phyloP scores from a whole-genome alignment of 2,888 invertebrate genomes.

The Cremastinae sp. region DNA sequence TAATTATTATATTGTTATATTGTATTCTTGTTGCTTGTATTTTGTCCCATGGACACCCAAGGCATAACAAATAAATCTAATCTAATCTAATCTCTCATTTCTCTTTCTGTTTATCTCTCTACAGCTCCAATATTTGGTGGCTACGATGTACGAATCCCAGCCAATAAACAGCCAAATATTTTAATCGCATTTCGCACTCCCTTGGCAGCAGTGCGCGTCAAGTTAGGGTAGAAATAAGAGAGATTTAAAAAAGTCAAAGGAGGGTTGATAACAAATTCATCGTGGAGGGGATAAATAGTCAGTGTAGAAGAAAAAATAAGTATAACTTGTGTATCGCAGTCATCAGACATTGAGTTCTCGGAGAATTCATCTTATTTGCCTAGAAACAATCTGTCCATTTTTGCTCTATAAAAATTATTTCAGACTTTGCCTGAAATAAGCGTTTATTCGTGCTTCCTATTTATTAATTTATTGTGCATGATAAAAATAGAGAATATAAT shows the following conservation, averaged over 20 bases:
- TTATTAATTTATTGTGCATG: too few relatives aligned
- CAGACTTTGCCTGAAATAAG: too few relatives aligned
- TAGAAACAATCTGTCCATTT: too few relatives aligned
- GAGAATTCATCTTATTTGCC: conserved; percentile 47
- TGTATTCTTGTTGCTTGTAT: too few relatives aligned
- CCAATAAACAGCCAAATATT: conserved; percentile 46
- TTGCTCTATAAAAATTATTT: too few relatives aligned
- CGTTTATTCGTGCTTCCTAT: too few relatives aligned
- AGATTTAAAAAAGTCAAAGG: conserved; percentile 30
- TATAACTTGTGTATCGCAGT: too few relatives aligned
- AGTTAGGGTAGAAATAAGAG: conserved; percentile 7
- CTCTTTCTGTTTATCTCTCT: neutral
- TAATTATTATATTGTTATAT: too few relatives aligned
- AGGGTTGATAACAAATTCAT: conserved; percentile 37
- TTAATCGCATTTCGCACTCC: conserved; percentile 41
- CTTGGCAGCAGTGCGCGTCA: neutral
- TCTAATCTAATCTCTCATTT: too few relatives aligned
- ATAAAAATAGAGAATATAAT: too few relatives aligned
- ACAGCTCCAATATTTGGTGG: conserved; percentile 8
- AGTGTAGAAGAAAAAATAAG: conserved; percentile 14
- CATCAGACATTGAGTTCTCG: conserved; percentile 27
- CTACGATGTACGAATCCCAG: conserved; percentile 2
- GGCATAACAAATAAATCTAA: too few relatives aligned
- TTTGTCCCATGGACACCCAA: too few relatives aligned
- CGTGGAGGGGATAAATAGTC: conserved; percentile 20